Base-by-base conservation (phyloP, 1,140 invertebrate genomes). In the Conopomorpha cramerella region DNA sequence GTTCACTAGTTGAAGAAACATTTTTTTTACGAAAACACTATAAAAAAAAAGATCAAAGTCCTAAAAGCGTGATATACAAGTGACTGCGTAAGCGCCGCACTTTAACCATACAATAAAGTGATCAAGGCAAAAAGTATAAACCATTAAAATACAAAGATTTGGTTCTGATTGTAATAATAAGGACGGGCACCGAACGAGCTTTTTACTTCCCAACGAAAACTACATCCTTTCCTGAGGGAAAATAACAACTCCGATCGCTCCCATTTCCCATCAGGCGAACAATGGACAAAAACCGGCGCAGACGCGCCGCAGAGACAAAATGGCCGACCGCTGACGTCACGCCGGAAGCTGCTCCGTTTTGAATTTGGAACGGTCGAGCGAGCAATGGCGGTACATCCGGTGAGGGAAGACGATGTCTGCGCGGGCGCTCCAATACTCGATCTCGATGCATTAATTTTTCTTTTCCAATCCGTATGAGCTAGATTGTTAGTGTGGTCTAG, bases 321-420 rank as follows among this genome's bases (percentile, higher is more conserved):
- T 74, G 70, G 70, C 70, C 39, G 54, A 35, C 51, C 19, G 49
- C 23, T 73, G 70, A 71, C 66, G 66, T 71, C 66, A 68, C 57
- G 49, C 64, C 70, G 70, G 70, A 74, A 74, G 57, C 58, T 51
- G 54, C 70, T 71, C 66, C 70, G 66, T 71, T 71, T 66, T 68
- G 62, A 73, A 70, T 74, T 74, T 61, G 61, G 62, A 67, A 68
- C 66, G 70, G 66, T 74, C 68, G 64, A 74, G 58, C 64, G 64
- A 60, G 62, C 68, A 74, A 71, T 74, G 68, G 65, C 56, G 58
- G 65, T 54, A 64, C 66, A 73, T 73, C 68, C 68, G 65, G 63
- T 47, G 44, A 27, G 34, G 36, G 58, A 74, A 74, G 68, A 74
- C 68, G 66, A 56, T 73, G 62, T 68, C 43, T 61, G 63, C 60